These are phyloP conservation scores for Dunckerocampus dactyliophorus DNA, from an alignment of 2,113 vertebrate genomes.

Conservation along the genomic window DNA sequence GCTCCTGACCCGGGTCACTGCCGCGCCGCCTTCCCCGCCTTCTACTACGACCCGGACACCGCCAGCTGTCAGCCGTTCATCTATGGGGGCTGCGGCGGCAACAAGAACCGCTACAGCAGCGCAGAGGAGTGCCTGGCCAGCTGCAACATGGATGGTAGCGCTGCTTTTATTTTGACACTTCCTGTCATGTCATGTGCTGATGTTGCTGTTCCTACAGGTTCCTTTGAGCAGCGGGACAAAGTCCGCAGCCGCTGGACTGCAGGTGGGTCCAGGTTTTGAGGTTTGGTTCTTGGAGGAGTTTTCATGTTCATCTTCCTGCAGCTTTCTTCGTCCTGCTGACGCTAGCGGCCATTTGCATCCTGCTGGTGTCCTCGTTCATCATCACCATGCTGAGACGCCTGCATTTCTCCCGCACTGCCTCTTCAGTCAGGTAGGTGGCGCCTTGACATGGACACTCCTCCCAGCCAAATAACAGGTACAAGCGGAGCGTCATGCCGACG, in stretches of 20 bases:
- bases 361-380: slow-evolving; percentile 56
- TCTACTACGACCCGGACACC: slow-evolving; percentile 39
- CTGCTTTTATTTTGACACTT: background rate
- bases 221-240: background rate
- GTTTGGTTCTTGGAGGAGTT: background rate
- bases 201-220: slow-evolving; percentile 14
- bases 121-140: slow-evolving; percentile 52
- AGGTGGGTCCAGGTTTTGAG: slow-evolving; percentile 39
- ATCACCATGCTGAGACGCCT: slow-evolving; percentile 50
- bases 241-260: slow-evolving; percentile 46
- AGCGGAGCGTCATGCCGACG: background rate
- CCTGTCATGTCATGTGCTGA: background rate
- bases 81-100: slow-evolving; percentile 69
- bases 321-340: slow-evolving; percentile 65
- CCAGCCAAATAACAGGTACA: background rate
- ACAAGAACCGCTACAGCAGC: slow-evolving; percentile 57
- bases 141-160: slow-evolving; percentile 44
- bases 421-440: slow-evolving; percentile 30
- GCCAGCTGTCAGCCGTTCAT: slow-evolving; percentile 48
- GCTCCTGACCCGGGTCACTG: slow-evolving; percentile 44
- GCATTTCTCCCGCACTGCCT: background rate
- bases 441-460: background rate
- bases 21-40: slow-evolving; percentile 51
- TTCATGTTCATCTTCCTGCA: slow-evolving; percentile 14
- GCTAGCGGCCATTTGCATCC: slow-evolving; percentile 51